phyloP scores from a whole-genome alignment of 2,797 vertebrate species.

The Premnoplex brunnescens region DNA sequence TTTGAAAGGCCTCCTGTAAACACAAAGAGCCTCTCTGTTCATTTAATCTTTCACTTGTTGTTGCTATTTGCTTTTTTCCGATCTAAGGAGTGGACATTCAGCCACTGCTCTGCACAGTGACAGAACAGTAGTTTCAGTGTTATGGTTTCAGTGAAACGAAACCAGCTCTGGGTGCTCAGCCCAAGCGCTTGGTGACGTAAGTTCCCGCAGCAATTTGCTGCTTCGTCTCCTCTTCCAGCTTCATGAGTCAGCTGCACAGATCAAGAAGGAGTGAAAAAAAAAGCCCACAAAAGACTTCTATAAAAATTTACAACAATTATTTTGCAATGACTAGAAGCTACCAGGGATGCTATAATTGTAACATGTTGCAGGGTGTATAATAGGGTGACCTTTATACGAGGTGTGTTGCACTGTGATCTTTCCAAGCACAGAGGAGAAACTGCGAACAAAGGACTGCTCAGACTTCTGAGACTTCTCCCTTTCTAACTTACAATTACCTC shows the following conservation, averaged over 20 bases:
- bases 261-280: slow-evolving; percentile 25
- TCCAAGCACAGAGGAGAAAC: slow-evolving; percentile 30
- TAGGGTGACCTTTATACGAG: slow-evolving; percentile 38
- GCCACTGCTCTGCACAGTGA: not conserved
- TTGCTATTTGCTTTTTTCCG: slow-evolving; percentile 23
- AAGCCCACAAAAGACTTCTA: slow-evolving; percentile 38
- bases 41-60: slow-evolving; percentile 5
- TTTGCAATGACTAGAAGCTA: slow-evolving; percentile 66
- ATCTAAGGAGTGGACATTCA: not conserved
- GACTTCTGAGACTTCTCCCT: slow-evolving; percentile 42
- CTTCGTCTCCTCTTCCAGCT: slow-evolving; percentile 55
- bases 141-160: slow-evolving; percentile 58
- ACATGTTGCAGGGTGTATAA: slow-evolving; percentile 24
- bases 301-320: slow-evolving; percentile 70
- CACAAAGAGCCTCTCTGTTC: slow-evolving; percentile 6
- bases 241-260: slow-evolving; percentile 65
- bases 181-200: slow-evolving; percentile 48
- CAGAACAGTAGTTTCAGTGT: slow-evolving; percentile 59
- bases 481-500: slow-evolving; percentile 47
- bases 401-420: slow-evolving; percentile 25
- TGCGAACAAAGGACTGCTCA: slow-evolving; percentile 33
- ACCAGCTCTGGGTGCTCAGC: slow-evolving; percentile 47
- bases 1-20: not conserved
- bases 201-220: slow-evolving; percentile 60
- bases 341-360: slow-evolving; percentile 60